Base-by-base conservation (phyloP, 1,140 invertebrate genomes). In the Drosophila prosaltans region DNA sequence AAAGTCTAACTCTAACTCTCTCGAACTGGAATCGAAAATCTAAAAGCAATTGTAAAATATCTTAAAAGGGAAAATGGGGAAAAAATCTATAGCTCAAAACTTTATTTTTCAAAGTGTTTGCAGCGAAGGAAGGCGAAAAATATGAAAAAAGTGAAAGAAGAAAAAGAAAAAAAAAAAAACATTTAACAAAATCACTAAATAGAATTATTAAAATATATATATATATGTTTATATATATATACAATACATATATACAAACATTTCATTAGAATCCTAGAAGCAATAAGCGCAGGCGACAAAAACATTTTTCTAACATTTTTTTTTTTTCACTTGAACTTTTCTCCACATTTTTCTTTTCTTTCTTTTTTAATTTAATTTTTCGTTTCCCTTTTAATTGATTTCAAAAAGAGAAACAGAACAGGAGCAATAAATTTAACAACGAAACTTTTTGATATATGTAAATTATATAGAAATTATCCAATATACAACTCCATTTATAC, bases 101-200 rank as follows among this genome's bases (percentile, higher is more conserved):
- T 88, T 88, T 88, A 88, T 88, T 89, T 86, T 88, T 89, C 72
- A 88, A 88, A 89, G 84, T 88, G 57, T 88, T 86, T 89, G 83
- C 83, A 43, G 73, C 80, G 21, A 48, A 32, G 54, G 65, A 55
- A 64, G 64, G 61, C 24, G 24, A 51, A 67, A 36, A 28, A 43
- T 8, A 40, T 2, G 16, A 40, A 62, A 40, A 43, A 26, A 41
- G 54, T 11, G 24, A 41, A 28, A 2, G 40, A 39, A 24, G 57
- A 2, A 3, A 73, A 63, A 64, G 5, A 2, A 67, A 62, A 57
- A 4, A 51, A 64, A 65, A 41, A 60, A 10, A 40, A 62, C 28
- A 62, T 62, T 62, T 62, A 62, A 32, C 32, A 59, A 59, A 51
- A 21, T 51, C 8, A 51, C 45, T 51, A 51, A 51, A 51, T 3